Conservation (phyloP, 2,888 invertebrate genomes). For the Drosophila nr. medialis region DNA sequence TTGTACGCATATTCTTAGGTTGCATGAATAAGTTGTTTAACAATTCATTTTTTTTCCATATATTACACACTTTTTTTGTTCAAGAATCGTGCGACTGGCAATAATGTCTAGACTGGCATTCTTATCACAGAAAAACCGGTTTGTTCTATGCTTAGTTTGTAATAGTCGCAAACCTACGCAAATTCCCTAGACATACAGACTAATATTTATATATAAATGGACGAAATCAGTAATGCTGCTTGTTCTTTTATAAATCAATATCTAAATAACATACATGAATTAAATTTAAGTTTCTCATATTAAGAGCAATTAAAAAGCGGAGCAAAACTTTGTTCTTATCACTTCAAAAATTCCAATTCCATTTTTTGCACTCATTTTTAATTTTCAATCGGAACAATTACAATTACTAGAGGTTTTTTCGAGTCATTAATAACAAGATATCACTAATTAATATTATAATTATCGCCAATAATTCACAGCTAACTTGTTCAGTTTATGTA, state of each 20-base stretch:
- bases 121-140: constrained; percentile 54
- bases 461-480: background rate
- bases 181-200: constrained; percentile 4
- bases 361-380: constrained; percentile 7
- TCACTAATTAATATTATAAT: background rate
- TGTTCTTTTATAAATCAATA: background rate
- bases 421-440: background rate
- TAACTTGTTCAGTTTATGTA: background rate
- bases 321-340: constrained; percentile 29
- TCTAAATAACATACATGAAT: background rate
- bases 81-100: too few species aligned
- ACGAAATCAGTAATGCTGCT: background rate
- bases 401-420: background rate
- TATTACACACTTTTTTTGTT: constrained; percentile 8
- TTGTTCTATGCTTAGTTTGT: constrained; percentile 21
- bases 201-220: background rate
- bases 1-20: constrained; percentile 63
- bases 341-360: background rate
- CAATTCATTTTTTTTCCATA: background rate
- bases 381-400: background rate
- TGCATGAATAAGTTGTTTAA: constrained; percentile 5
- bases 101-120: constrained; percentile 12
- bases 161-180: constrained; percentile 24
- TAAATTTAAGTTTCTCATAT: background rate
- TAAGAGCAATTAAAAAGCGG: background rate